A percentile compares a stretch with the other conserved stretches of the same genome.
These are phyloP conservation scores for Catalaphyllia jardinei DNA, from an alignment of 64 coral and sea anemone species.

Conservation along the genomic window DNA sequence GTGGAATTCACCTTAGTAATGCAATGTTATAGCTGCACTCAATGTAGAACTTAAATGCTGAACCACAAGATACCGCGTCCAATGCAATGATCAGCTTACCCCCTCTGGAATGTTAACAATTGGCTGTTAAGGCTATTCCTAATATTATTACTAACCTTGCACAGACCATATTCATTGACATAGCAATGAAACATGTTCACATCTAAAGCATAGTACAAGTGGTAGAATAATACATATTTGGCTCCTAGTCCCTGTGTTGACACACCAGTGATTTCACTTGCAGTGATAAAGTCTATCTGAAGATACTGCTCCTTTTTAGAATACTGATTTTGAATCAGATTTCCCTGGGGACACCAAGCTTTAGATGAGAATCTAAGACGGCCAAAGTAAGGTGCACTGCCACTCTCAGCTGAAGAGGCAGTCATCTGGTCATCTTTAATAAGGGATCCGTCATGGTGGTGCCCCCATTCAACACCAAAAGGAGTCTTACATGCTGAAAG, in stretches of 20 bases:
- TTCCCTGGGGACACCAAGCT: neutral
- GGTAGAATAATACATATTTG: neutral
- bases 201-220: neutral
- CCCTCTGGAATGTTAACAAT: no score
- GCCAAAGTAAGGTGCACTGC: neutral
- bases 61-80: no score
- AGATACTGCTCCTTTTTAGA: slow-evolving; percentile 5
- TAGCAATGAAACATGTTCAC: neutral
- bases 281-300: neutral
- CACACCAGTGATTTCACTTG: neutral
- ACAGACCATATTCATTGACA: neutral
- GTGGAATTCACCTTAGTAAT: no score
- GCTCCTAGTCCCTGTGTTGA: neutral
- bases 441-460: neutral
- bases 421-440: neutral
- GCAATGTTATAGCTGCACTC: no score
- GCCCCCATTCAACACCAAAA: neutral
- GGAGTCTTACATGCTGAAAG: neutral
- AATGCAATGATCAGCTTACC: neutral
- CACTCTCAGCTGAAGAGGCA: neutral
- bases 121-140: neutral
- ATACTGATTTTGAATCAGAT: neutral
- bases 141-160: no score
- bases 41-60: no score
- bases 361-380: neutral